Percentiles rank a stretch among this genome's conserved stretches.
Evolutionary conservation across 2,888 invertebrate species (phyloP).

Genomic region (Horisme vitalbata): DNA sequence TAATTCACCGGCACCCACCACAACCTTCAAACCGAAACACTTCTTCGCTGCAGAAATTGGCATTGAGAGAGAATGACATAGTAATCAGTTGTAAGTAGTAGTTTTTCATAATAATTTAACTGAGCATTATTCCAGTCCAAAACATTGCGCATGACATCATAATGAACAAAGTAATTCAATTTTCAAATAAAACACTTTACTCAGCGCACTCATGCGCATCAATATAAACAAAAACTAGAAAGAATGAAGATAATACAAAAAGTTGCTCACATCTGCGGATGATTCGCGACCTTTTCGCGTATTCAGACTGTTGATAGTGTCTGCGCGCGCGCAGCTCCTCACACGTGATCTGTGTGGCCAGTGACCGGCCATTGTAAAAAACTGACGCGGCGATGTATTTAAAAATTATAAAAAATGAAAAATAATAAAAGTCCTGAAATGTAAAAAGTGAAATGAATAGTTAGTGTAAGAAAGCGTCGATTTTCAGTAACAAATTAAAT

Average conservation of each 20-base stretch:
- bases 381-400: no score
- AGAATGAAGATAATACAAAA: conserved; percentile 32
- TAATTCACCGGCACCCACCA: no score
- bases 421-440: neutral
- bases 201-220: neutral
- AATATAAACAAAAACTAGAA: conserved; percentile 16
- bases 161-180: no score
- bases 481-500: no score
- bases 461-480: neutral
- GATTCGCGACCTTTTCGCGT: conserved; percentile 37
- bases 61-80: no score
- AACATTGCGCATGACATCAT: no score
- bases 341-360: conserved; percentile 7
- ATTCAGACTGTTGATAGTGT: conserved; percentile 34
- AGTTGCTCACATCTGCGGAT: conserved; percentile 48
- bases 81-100: no score
- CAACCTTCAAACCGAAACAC: no score
- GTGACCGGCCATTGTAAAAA: conserved; percentile 2
- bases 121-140: no score
- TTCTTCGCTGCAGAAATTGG: no score
- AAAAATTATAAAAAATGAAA: conserved; percentile 5
- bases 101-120: no score
- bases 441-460: neutral
- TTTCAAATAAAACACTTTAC: neutral
- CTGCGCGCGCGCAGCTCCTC: conserved; percentile 45